Evolutionary conservation across 2,113 vertebrate species (phyloP).

Genomic region (Serranochromis macrocephalus): DNA sequence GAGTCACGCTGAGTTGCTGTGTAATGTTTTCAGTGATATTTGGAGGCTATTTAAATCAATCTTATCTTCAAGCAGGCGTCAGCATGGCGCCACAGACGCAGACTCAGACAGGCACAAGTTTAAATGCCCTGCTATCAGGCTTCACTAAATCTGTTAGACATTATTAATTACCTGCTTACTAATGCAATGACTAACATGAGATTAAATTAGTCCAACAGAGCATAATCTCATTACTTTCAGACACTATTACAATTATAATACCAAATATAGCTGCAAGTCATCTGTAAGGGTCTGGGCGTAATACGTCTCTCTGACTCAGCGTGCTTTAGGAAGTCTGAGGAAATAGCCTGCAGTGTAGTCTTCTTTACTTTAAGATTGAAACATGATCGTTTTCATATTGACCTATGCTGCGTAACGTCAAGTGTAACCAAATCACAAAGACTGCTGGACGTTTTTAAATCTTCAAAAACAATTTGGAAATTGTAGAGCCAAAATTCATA

Average conservation of each 20-base stretch:
- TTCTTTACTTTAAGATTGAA: not conserved
- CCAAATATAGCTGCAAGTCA: not conserved
- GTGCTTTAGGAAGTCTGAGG: not conserved
- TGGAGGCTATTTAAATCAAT: slow-evolving; percentile 50
- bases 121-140: not conserved
- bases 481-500: not conserved
- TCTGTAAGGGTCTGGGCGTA: not conserved
- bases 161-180: slow-evolving; percentile 43
- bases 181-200: slow-evolving; percentile 30
- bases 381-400: not conserved
- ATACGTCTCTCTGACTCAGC: not conserved
- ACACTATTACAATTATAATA: slow-evolving; percentile 21
- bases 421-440: not conserved
- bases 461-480: not conserved
- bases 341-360: not conserved
- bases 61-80: slow-evolving; percentile 37
- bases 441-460: not conserved
- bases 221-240: slow-evolving; percentile 35
- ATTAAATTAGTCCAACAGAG: slow-evolving; percentile 28
- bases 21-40: slow-evolving; percentile 43
- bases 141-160: not conserved
- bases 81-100: slow-evolving; percentile 14
- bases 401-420: not conserved
- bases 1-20: slow-evolving; percentile 9
- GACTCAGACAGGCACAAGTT: not conserved